phyloP scores from a whole-genome alignment of 2,888 invertebrate genomes.

The Nemotelus pantherinus region DNA sequence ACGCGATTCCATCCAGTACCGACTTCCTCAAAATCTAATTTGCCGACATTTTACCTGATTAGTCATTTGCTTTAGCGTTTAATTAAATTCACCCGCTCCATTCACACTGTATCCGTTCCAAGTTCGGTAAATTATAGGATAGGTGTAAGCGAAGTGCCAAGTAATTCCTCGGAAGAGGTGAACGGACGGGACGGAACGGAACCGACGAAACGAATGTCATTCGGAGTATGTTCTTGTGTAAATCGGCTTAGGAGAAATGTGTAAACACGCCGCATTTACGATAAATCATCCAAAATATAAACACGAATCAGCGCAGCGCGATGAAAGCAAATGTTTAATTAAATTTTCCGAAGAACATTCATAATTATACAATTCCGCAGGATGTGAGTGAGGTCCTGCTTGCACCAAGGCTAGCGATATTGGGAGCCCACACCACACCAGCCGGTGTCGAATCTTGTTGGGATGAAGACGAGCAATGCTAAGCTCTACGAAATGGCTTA shows the following conservation, averaged over 20 bases:
- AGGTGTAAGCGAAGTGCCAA: neutral
- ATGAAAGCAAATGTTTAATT: conserved; percentile 30
- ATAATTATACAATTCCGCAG: conserved; percentile 25
- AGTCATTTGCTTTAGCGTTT: conserved; percentile 18
- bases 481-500: neutral
- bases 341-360: conserved; percentile 29
- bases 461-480: neutral
- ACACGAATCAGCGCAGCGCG: conserved; percentile 23
- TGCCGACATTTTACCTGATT: conserved; percentile 31
- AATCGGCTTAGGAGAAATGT: neutral
- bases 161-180: neutral
- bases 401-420: neutral
- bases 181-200: neutral
- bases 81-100: neutral
- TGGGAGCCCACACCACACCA: neutral
- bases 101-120: neutral
- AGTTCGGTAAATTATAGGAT: neutral
- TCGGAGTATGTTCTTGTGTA: neutral
- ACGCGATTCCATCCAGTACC: no score
- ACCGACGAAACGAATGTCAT: neutral
- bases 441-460: neutral
- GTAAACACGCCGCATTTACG: conserved; percentile 33
- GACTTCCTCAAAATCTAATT: conserved; percentile 14
- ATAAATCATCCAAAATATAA: conserved; percentile 42
- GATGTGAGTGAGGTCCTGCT: neutral